A percentile compares a stretch with the other conserved stretches of the same genome.
phyloP scores from a whole-genome alignment of 2,888 invertebrate genomes.

The Aphrophora alni region DNA sequence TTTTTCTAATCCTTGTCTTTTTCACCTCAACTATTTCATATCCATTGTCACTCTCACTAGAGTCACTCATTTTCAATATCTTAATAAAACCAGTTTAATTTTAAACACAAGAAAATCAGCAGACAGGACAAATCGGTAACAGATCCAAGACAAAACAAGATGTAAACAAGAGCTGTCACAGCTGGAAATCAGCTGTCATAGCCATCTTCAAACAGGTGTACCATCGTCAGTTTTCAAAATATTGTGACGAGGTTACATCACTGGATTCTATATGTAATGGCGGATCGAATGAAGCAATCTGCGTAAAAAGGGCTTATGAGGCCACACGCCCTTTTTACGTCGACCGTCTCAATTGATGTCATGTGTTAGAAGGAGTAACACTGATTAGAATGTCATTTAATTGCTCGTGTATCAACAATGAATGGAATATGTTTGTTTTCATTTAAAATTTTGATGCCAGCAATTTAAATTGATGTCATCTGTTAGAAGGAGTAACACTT shows the following conservation, averaged over 20 bases:
- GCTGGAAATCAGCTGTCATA: slow-evolving; percentile 23
- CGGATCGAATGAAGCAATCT: slow-evolving; percentile 25
- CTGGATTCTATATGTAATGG: slow-evolving; percentile 21
- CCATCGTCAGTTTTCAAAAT: slow-evolving; percentile 29
- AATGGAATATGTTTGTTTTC: too few species aligned
- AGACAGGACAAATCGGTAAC: not conserved
- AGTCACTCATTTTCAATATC: slow-evolving; percentile 21
- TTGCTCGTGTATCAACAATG: too few species aligned
- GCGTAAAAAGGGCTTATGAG: slow-evolving; percentile 30
- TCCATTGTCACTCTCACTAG: slow-evolving; percentile 12
- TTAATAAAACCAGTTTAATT: not conserved
- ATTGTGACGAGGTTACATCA: slow-evolving; percentile 9
- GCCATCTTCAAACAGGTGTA: slow-evolving; percentile 26
- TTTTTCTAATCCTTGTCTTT: slow-evolving; percentile 30
- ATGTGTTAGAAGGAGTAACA: too few species aligned
- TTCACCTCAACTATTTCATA: slow-evolving; percentile 16
- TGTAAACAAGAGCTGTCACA: not conserved
- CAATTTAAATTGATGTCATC: too few species aligned
- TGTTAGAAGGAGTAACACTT: too few species aligned
- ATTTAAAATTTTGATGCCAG: too few species aligned
- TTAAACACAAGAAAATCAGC: not conserved
- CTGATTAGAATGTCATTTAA: too few species aligned
- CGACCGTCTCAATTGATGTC: slow-evolving; percentile 31
- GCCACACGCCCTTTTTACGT: slow-evolving; percentile 27
- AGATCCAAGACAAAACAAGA: not conserved